phyloP scores from a whole-genome alignment of 37 sponge, comb jelly and placozoan species.

The Chondrilla cf. caribensis region DNA sequence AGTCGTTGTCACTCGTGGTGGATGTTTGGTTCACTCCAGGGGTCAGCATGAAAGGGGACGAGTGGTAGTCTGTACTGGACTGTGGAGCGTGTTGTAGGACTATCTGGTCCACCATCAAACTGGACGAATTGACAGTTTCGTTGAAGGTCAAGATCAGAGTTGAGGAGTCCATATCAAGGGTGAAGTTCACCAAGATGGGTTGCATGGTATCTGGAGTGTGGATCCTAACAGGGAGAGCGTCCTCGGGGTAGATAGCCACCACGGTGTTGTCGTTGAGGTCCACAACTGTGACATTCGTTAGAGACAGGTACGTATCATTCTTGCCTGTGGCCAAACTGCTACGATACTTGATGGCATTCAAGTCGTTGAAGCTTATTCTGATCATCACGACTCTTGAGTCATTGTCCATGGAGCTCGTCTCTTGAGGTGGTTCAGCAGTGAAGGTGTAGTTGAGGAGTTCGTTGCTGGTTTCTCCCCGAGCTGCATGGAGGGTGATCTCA shows the following conservation, averaged over 20 bases:
- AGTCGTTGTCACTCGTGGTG: constrained; percentile 71
- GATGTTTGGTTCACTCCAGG: constrained; percentile 45
- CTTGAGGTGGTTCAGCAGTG: constrained; percentile 37
- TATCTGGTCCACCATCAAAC: constrained; percentile 63
- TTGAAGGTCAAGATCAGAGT: constrained; percentile 77
- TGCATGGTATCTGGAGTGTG: constrained; percentile 63
- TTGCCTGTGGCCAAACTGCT: constrained; percentile 39
- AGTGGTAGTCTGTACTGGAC: constrained; percentile 70
- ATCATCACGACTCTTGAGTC: constrained; percentile 76
- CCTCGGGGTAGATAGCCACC: not conserved
- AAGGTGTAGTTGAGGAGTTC: constrained; percentile 47
- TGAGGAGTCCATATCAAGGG: constrained; percentile 75
- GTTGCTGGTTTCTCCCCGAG: not conserved
- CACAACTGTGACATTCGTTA: constrained; percentile 64
- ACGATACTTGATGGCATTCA: constrained; percentile 86
- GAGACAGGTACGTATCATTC: constrained; percentile 63
- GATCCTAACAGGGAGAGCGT: constrained; percentile 38
- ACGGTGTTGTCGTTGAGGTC: constrained; percentile 68
- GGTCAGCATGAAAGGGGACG: constrained; percentile 65
- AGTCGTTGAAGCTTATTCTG: constrained; percentile 76
- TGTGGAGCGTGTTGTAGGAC: constrained; percentile 50
- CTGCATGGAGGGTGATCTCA: constrained; percentile 66
- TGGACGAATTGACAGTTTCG: constrained; percentile 76
- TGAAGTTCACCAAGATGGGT: constrained; percentile 67
- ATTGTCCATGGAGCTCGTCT: constrained; percentile 57